Base-by-base conservation (phyloP, 2,113 vertebrate genomes). In the Bettongia penicillata region DNA sequence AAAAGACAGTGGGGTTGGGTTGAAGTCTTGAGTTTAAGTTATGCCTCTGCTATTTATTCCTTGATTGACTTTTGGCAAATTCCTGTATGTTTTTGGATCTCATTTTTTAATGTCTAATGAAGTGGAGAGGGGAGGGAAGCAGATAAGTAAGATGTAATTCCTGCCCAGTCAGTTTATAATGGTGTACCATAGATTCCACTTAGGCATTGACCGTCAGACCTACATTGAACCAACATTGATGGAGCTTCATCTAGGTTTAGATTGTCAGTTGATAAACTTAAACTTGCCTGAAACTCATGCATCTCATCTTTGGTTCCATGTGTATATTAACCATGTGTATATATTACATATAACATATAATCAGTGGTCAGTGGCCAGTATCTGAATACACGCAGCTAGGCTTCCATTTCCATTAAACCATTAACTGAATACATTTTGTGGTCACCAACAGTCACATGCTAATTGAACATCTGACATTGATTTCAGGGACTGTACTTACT, bases 241-340 rank as follows among this genome's bases (percentile, higher is more conserved):
- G 49, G 9, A 2, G 51, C 53, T 68, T 91, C 43, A 84, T 55
- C 7, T 90, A 50, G 28, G 37, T 51, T 68, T 51, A 93, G 52
- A 43, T 93, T 43, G 31, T 94, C 89, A 91, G 26, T 28, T 37
- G 0, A 48, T n/a, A 68, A 52, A 52, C 94, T 95, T 50, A 0
- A 68, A 48, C 31, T 94, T 96, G 92, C 25, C 57, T 93, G 93
- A 96, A 94, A 91, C 95, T 90, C 94, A 57, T 24, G 57, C 11
- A 23, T 55, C 23, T 8, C 43, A 89, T 77, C 9, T 47, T 93
- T 94, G 49, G 0, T 94, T 92, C 37, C 93, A 90, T 51, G 24
- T 37, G 57, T 68, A 57, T n/a, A 90, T 0, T 49, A 37, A n/a
- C 31, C 31, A 14, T 57, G 23, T 57, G 9, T 28, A 57, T 28